Evolutionary conservation across 2,797 vertebrate genomes (phyloP).

Genomic region (Myiothlypis chrysogaster): DNA sequence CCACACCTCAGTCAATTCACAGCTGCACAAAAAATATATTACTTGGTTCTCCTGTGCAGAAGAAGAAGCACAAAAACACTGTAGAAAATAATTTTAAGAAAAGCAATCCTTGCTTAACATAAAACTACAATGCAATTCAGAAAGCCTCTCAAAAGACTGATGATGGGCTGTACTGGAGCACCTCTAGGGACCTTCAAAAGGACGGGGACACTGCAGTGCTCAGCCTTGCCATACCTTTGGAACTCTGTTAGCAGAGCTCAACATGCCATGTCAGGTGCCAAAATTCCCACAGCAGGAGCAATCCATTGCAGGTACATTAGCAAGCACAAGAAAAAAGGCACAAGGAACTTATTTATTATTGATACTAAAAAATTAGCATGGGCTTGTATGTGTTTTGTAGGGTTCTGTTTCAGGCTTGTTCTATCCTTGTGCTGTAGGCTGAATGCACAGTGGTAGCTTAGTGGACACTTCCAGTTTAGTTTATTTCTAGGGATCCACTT

Average conservation of each 20-base stretch:
- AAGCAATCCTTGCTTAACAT: background rate
- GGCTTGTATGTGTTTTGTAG: fast-evolving
- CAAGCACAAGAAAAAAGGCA: background rate
- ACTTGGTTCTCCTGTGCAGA: background rate
- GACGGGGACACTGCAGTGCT: background rate
- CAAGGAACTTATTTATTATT: background rate
- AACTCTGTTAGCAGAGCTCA: background rate
- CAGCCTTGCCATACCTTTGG: background rate
- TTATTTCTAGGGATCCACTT: background rate
- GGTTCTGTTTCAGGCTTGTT: background rate
- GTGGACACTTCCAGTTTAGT: background rate
- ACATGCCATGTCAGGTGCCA: background rate
- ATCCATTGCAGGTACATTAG: background rate
- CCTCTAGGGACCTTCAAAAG: background rate
- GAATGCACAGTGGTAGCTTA: background rate
- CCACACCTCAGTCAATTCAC: background rate
- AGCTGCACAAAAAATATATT: background rate
- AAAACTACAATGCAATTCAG: background rate
- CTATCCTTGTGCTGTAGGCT: background rate
- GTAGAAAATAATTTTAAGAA: background rate
- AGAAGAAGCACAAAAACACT: background rate
- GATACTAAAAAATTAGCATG: background rate
- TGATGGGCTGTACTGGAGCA: background rate
- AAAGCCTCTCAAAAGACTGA: background rate
- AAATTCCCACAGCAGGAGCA: background rate